Evolutionary conservation across 2,113 vertebrate genomes (phyloP), one percentile per base, ranked within the genome.

Genomic region (Sinocyclocheilus maitianheensis): DNA sequence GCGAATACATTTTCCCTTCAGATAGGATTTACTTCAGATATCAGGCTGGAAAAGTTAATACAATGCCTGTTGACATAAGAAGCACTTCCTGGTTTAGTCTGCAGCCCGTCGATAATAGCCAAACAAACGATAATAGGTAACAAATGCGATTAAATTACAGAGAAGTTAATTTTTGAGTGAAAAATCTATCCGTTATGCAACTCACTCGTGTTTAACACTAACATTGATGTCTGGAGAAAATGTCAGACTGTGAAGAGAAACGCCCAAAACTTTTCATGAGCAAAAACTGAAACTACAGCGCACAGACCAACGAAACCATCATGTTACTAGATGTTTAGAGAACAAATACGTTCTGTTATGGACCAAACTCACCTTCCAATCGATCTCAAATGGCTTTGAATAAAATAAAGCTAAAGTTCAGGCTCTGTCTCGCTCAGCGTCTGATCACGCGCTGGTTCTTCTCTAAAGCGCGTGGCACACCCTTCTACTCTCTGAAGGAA

Each of bases 331-430:
- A 74, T 6, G 13, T 55, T 60, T 40, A 55, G 46, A 5, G 26
- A 60, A 62, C 14, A 43, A 4, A 30, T 14, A 40, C 77, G 6
- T 7, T 12, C 62, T 10, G 58, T 60, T 58, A 43, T 75, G 40
- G 48, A 82, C 9, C 24, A 83, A 83, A 90, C 89, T 90, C 85
- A 90, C 89, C 89, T 88, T 80, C 8, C 72, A 77, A n/a, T 55
- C 30, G 40, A 40, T 63, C 22, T 4, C 18, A 74, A 84, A 58
- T 60, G 22, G 12, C 13, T 24, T 1, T 67, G 24, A 74, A 71
- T 40, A 26, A 53, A 79, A 65, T 67, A 48, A 77, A 60, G 67
- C 0, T 20, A 6, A 51, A n/a, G 72, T 58, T 53, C 4, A 60
- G 8, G 63, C 37, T 72, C 69, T 43, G 20, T 81, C 67, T 85